Evolutionary conservation across 1,140 invertebrate genomes (phyloP), one percentile per base, ranked within the genome.

Genomic region (Leptoteleia sp.): DNA sequence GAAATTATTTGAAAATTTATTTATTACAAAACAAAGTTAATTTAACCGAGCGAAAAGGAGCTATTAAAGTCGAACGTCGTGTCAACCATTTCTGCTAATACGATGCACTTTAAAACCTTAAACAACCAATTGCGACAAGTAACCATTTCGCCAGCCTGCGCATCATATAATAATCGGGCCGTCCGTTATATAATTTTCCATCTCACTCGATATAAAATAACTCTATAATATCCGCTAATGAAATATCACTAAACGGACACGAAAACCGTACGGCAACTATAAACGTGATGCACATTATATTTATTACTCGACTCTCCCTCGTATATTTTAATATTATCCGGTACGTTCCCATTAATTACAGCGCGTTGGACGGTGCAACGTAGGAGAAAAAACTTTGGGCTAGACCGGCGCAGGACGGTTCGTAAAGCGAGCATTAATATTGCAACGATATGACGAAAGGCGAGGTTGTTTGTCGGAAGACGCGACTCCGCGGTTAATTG

Each of bases 381-480:
- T 2, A 13, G 11, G 40, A 19, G 19, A 75, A 62, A 52, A 68
- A 68, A 47, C 22, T 4, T 25, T 9, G 11, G 11, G 5, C 1
- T 22, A 45, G 38, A 55, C 57, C 12, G 19, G n/a, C n/a, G n/a
- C n/a, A 42, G 43, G 50, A 52, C 61, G 59, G 67, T 65, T 38
- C 61, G 45, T 42, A 13, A 33, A 62, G 19, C 61, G 45, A 73
- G 50, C 57, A 65, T 79, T 75, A 75, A 75, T 79, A 73, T 71
- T 48, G 57, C 50, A 65, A 35, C 55, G 57, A 65, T 79, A 73
- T 70, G 64, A 70, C 76, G 70, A 79, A 79, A 79, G 70, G 29
- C 57, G 17, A 75, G 61, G 70, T 75, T 79, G 64, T 79, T 73
- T 75, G 76, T 79, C 76, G 76, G 76, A 79, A 79, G 70, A 79